Base-by-base conservation (phyloP, 2,888 invertebrate genomes). In the Sinhomidia bicolor region DNA sequence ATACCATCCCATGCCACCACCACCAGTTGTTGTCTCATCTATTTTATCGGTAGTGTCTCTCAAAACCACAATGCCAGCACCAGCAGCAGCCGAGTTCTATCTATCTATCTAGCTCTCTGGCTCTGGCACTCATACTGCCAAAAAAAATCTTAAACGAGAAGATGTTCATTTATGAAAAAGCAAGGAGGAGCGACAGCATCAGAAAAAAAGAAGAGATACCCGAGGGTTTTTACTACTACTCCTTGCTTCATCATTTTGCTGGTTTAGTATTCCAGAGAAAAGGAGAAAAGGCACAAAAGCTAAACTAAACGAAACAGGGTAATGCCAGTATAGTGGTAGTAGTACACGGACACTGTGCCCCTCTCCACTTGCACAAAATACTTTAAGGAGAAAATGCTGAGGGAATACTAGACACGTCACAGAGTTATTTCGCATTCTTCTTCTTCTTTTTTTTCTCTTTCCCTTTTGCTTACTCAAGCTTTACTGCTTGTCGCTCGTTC, bases 131-230 rank as follows among this genome's bases (percentile, higher is more conserved):
- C 41, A 29, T 5, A 32, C 51, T 68, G n/a, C 47, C 68, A 51
- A 65, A 65, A 81, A 82, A 74, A 82, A 51, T 82, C 82, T 82
- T 82, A 65, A 68, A 68, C 32, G 26, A 29, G 44, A 81, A 81
- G 80, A 60, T 81, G 80, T 26, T 81, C 80, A 62, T 62, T 81
- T 41, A 44, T 62, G 57, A 32, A 54, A 57, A 74, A 6, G 12
- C 23, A 44, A 32, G 32, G 68, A 68, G 12, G 41, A 36, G 36
- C 29, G 17, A 2, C 29, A 76, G 51, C n/a, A n/a, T n/a, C n/a
- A n/a, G 76, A 76, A 7, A 20, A 14, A 41, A 17, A 44, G 10
- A 23, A 29, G 44, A 47, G 65, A 36, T 51, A 68, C 82, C 82
- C 82, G 68, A 44, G 82, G 68, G 82, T n/a, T n/a, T n/a, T n/a